Evolutionary conservation across 2,888 invertebrate species (phyloP).

Genomic region (Diogma glabrata): DNA sequence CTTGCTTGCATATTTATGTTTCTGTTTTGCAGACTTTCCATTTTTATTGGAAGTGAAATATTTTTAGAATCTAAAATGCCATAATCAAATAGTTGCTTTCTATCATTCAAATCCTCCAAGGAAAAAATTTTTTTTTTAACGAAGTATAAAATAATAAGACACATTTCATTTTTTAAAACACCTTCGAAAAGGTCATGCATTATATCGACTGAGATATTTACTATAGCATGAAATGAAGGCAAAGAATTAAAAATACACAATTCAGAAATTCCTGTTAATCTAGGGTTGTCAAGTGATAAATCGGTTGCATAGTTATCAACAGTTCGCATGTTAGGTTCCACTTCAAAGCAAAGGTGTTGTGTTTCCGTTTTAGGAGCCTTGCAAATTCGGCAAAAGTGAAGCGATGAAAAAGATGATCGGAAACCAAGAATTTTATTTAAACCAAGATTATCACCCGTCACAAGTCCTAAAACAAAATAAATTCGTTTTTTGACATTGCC

Average conservation of each 20-base stretch:
- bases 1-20: constrained; percentile 1
- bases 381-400: neutral
- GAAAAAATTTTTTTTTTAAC: neutral
- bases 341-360: neutral
- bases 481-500: neutral
- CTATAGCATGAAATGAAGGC: neutral
- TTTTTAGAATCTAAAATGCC: neutral
- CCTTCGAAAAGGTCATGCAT: constrained; percentile 1
- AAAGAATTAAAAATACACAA: neutral
- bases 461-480: neutral
- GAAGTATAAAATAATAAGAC: neutral
- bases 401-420: neutral
- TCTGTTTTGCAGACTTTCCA: neutral
- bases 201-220: neutral
- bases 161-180: neutral
- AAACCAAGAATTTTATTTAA: neutral
- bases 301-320: neutral
- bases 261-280: neutral
- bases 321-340: neutral
- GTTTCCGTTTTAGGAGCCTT: neutral
- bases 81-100: neutral
- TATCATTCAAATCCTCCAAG: neutral
- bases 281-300: neutral
- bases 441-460: neutral
- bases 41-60: neutral